Percentiles rank a stretch among this genome's conserved stretches.
phyloP scores from a whole-genome alignment of 2,888 invertebrate genomes.

The Gymnoscelis rufifasciata region DNA sequence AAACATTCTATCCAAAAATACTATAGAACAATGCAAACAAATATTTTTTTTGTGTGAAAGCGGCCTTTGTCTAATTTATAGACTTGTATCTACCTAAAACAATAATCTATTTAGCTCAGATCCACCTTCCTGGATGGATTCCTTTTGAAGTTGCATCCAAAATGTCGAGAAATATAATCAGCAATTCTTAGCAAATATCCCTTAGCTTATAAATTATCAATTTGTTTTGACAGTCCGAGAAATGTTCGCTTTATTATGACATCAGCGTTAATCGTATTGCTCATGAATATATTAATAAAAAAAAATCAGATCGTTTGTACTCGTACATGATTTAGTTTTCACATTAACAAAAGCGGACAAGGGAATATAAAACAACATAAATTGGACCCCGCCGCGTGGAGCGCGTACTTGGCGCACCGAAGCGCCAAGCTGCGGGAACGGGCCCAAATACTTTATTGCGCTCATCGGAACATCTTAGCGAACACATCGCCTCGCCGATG shows the following conservation, averaged over 20 bases:
- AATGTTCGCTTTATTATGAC: conserved; percentile 5
- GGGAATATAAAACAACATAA: conserved; percentile 67
- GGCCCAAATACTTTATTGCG: conserved; percentile 62
- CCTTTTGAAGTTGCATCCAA: too few species aligned
- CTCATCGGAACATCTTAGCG: conserved; percentile 53
- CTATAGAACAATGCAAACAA: too few species aligned
- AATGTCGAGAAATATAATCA: too few species aligned
- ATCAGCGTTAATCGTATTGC: conserved; percentile 19
- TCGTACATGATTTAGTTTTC: conserved; percentile 59
- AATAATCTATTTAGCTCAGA: too few species aligned
- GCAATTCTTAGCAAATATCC: too few species aligned
- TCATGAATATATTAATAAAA: conserved; percentile 36
- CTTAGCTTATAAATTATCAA: too few species aligned
- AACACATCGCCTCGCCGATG: conserved; percentile 54
- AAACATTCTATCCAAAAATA: too few species aligned
- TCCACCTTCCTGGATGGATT: too few species aligned
- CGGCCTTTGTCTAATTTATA: too few species aligned
- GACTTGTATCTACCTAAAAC: too few species aligned
- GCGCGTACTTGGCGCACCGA: conserved; percentile 45
- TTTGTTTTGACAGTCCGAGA: neutral
- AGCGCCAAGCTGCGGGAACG: conserved; percentile 49
- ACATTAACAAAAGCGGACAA: conserved; percentile 73
- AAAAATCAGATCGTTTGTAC: conserved; percentile 29
- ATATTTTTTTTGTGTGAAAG: too few species aligned
- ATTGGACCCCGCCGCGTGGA: conserved; percentile 65